These are phyloP conservation scores for Volucella bombylans DNA, from an alignment of 2,888 invertebrate genomes.

Conservation along the genomic window DNA sequence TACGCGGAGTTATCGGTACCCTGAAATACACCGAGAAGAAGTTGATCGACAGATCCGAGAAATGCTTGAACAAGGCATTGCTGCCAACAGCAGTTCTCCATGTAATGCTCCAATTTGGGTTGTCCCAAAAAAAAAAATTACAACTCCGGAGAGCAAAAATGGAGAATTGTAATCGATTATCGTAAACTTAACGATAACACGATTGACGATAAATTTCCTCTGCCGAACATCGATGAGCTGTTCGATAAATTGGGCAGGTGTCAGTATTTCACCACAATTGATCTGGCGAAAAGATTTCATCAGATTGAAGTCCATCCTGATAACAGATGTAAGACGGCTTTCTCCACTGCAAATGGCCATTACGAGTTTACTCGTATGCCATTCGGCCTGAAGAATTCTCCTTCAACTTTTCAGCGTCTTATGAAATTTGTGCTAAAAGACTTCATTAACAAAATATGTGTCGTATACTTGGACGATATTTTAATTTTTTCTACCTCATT, in stretches of 20 bases:
- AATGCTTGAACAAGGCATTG: conserved; percentile 71
- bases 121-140: conserved; percentile 74
- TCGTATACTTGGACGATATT: conserved; percentile 77
- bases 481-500: conserved; percentile 72
- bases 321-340: conserved; percentile 75
- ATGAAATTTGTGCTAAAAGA: too few species aligned
- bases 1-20: conserved; percentile 58
- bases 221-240: conserved; percentile 75
- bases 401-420: too few species aligned
- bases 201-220: conserved; percentile 74
- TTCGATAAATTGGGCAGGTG: conserved; percentile 76
- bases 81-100: conserved; percentile 71
- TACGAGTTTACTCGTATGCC: conserved; percentile 77
- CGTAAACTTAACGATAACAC: conserved; percentile 25
- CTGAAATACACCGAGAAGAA: conserved; percentile 61
- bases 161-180: conserved; percentile 52
- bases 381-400: conserved; percentile 35
- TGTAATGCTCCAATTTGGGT: conserved; percentile 75
- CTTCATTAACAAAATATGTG: too few species aligned
- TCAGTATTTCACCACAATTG: conserved; percentile 75
- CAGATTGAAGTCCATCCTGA: conserved; percentile 74
- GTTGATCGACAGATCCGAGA: conserved; percentile 57
- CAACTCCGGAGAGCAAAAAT: conserved; percentile 28
- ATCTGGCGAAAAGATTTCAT: conserved; percentile 76
- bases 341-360: conserved; percentile 76